Conservation (phyloP, 2,797 vertebrate species). For the Rhinoraja longicauda region DNA sequence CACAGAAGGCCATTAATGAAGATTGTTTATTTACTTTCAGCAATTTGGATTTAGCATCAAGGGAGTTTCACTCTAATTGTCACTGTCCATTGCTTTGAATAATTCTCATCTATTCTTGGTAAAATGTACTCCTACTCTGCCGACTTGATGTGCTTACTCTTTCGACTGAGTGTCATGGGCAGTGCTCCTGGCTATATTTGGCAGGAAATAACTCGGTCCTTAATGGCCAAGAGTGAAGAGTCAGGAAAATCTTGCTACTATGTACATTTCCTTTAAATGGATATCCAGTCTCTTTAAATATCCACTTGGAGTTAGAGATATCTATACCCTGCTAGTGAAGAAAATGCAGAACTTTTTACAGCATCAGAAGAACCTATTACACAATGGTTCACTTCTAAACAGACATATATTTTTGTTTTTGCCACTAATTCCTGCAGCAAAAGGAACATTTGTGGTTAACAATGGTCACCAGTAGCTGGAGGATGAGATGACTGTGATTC, state of each 20-base stretch:
- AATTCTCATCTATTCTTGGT: not conserved
- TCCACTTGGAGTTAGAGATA: not conserved
- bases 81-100: not conserved
- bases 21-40: conserved; percentile 55
- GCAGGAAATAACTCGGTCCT: not conserved
- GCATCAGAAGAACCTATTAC: not conserved
- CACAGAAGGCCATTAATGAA: conserved; percentile 53
- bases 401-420: not conserved
- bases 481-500: not conserved
- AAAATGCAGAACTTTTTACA: not conserved
- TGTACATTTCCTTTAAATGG: not conserved
- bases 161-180: not conserved
- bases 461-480: not conserved
- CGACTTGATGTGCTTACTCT: not conserved
- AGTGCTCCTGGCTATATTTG: not conserved
- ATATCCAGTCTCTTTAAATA: not conserved
- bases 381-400: not conserved
- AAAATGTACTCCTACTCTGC: not conserved
- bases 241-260: not conserved
- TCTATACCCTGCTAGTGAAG: not conserved
- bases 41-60: conserved; percentile 48
- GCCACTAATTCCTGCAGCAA: not conserved
- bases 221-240: not conserved
- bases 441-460: not conserved
- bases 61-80: conserved; percentile 37